phyloP scores from a whole-genome alignment of 2,113 vertebrate species.

The Gasterosteus nipponicus region DNA sequence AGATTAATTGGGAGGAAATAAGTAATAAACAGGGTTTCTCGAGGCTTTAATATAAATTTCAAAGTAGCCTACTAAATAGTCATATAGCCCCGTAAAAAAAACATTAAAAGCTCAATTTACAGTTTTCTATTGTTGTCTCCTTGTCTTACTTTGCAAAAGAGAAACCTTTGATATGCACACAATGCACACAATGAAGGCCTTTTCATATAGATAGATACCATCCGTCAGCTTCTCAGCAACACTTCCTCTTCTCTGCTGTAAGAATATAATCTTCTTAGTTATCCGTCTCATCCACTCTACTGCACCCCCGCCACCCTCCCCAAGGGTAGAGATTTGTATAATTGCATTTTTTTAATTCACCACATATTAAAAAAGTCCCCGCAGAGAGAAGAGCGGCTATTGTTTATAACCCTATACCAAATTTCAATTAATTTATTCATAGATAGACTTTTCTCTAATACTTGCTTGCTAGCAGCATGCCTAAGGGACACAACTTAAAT shows the following conservation, averaged over 20 bases:
- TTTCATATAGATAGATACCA: conserved; percentile 1
- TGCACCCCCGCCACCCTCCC: background rate
- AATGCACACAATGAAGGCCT: conserved; percentile 40
- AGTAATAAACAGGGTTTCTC: conserved; percentile 50
- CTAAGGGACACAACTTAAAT: background rate
- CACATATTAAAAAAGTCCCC: conserved; percentile 1
- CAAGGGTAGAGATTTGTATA: background rate
- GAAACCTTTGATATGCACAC: conserved; percentile 32
- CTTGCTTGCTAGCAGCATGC: background rate
- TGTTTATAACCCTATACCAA: background rate
- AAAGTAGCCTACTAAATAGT: conserved; percentile 19
- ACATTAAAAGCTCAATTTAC: conserved; percentile 16
- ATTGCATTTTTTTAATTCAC: background rate
- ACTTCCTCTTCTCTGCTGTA: background rate
- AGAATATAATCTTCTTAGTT: background rate
- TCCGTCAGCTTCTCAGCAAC: conserved; percentile 10
- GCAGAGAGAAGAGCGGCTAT: conserved; percentile 9
- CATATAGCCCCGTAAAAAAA: conserved; percentile 23
- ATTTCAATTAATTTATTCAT: background rate
- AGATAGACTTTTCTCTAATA: background rate
- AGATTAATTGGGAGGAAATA: conserved; percentile 30
- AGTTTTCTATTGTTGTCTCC: conserved; percentile 14
- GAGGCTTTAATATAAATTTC: conserved; percentile 46
- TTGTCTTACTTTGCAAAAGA: conserved; percentile 4
- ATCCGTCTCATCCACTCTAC: background rate